Percentiles rank a stretch among this genome's conserved stretches.
These are phyloP conservation scores for Ameiurus melas DNA, from an alignment of 2,113 vertebrate species.

Conservation along the genomic window DNA sequence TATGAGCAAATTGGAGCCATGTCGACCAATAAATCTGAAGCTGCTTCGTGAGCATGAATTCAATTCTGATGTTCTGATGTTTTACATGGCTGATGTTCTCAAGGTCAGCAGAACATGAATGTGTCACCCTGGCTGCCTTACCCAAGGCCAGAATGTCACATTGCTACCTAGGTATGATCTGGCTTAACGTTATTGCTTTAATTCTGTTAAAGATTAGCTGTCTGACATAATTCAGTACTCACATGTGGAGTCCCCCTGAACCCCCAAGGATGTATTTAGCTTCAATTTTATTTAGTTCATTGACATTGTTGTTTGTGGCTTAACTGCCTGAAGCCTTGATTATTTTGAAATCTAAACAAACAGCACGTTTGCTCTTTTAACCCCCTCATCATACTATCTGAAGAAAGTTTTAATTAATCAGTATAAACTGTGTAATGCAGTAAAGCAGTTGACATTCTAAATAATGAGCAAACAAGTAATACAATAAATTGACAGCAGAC, in stretches of 20 bases:
- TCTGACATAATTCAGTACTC: constrained; percentile 17
- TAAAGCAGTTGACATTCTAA: neutral
- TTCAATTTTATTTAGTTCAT: neutral
- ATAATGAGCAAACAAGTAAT: neutral
- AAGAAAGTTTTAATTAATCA: neutral
- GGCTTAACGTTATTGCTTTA: constrained; percentile 54
- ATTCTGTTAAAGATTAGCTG: constrained; percentile 57
- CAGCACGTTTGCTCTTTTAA: neutral
- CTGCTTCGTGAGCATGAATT: constrained; percentile 11
- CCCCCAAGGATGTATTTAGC: too few relatives aligned
- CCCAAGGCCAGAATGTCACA: constrained; percentile 40
- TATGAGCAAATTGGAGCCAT: constrained; percentile 24
- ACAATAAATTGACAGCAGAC: neutral
- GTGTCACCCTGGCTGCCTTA: constrained; percentile 18
- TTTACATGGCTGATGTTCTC: constrained; percentile 13
- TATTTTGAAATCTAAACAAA: neutral
- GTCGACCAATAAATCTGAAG: constrained; percentile 8
- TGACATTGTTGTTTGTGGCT: neutral
- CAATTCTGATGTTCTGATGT: neutral
- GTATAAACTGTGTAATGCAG: neutral
- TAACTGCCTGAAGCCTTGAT: neutral
- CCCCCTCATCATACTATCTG: neutral
- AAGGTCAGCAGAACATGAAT: constrained; percentile 32
- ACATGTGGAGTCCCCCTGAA: neutral
- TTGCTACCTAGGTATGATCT: constrained; percentile 37